Conservation (phyloP, 1,140 invertebrate species). For the Trissolcus basalis region DNA sequence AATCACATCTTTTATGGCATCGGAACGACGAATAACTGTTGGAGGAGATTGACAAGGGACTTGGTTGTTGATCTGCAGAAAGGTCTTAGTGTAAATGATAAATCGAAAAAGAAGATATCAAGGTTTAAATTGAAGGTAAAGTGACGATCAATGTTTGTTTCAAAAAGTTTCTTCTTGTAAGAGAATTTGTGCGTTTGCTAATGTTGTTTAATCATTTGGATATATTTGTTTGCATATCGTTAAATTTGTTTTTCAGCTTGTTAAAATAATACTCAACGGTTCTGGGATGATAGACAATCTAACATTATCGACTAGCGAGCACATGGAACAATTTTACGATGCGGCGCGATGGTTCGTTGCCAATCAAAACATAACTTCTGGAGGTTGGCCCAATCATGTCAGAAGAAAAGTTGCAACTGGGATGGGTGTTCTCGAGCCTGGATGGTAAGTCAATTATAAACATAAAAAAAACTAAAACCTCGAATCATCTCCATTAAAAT, state of each 20-base stretch:
- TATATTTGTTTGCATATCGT: no score
- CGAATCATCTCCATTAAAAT: background rate
- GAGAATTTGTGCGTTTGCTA: no score
- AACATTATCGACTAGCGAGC: slow-evolving; percentile 87
- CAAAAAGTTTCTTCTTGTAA: background rate
- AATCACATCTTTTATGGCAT: slow-evolving; percentile 91
- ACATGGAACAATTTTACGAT: slow-evolving; percentile 92
- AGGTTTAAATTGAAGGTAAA: slow-evolving; percentile 86
- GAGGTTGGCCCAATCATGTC: slow-evolving; percentile 94
- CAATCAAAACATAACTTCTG: slow-evolving; percentile 87
- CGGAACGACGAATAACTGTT: slow-evolving; percentile 81
- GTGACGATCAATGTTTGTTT: no score
- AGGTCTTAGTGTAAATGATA: slow-evolving; percentile 81
- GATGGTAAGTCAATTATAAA: slow-evolving; percentile 29
- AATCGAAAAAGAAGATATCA: slow-evolving; percentile 82
- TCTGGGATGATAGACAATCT: slow-evolving; percentile 88
- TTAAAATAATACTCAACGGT: slow-evolving; percentile 83
- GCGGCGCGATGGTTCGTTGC: slow-evolving; percentile 95
- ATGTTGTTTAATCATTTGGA: no score
- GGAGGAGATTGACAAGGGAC: slow-evolving; percentile 91
- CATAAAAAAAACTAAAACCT: background rate
- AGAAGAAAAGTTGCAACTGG: slow-evolving; percentile 84
- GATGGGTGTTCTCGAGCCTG: slow-evolving; percentile 87
- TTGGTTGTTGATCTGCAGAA: slow-evolving; percentile 95
- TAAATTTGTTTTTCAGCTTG: slow-evolving; percentile 70